These are phyloP conservation scores for Sisyra terminalis DNA, from an alignment of 2,888 invertebrate genomes.

Conservation along the genomic window DNA sequence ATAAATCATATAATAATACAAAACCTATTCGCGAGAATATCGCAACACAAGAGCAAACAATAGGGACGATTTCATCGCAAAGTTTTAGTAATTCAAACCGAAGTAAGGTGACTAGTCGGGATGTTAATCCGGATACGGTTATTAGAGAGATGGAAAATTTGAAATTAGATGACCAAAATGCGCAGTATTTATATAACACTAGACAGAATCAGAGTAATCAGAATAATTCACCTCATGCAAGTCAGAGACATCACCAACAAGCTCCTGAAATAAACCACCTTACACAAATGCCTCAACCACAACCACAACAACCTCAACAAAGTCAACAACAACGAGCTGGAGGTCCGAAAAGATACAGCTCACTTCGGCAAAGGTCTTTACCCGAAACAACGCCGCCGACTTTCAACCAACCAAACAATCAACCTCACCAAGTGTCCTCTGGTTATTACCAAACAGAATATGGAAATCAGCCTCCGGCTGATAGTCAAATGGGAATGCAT, in stretches of 20 bases:
- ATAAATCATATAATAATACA: not conserved
- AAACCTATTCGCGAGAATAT: not conserved
- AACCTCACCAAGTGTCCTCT: constrained; percentile 14
- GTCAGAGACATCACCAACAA: not conserved
- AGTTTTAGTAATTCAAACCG: constrained; percentile 26
- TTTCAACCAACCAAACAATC: constrained; percentile 16
- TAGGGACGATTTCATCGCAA: constrained; percentile 17
- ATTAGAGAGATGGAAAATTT: constrained; percentile 22
- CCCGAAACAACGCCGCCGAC: constrained; percentile 31
- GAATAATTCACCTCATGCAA: not conserved
- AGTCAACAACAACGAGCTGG: constrained; percentile 21
- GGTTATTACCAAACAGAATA: constrained; percentile 22
- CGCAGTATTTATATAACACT: constrained; percentile 13
- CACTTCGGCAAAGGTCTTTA: constrained; percentile 36
- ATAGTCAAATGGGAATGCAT: constrained; percentile 2
- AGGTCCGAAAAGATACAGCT: constrained; percentile 39
- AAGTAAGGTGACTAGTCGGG: constrained; percentile 15
- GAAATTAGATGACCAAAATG: constrained; percentile 18
- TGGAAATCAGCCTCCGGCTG: not conserved
- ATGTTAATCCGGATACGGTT: constrained; percentile 17
- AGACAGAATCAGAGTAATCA: not conserved
- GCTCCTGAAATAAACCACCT: constrained; percentile 12
- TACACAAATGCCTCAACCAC: constrained; percentile 25
- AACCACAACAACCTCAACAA: constrained; percentile 20
- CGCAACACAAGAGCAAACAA: not conserved